These are phyloP conservation scores for Anguilla japonica DNA, from an alignment of 2,113 vertebrate genomes.

Conservation along the genomic window DNA sequence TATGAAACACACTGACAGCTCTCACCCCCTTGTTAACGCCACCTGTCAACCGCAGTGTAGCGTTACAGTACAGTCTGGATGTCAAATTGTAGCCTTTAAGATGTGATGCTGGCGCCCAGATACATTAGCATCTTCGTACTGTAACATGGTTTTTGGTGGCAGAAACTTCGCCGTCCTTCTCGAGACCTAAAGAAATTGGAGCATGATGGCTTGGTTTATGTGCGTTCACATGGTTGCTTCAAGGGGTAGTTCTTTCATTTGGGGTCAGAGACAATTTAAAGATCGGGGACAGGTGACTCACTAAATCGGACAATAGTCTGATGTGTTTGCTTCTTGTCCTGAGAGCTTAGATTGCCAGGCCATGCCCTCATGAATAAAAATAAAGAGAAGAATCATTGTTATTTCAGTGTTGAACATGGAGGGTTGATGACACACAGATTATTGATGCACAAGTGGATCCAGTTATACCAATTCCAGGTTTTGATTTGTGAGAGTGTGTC, in stretches of 20 bases:
- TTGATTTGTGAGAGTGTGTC: neutral
- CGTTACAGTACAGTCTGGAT: neutral
- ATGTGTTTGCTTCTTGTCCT: neutral
- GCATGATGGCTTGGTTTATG: neutral
- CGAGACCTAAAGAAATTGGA: neutral
- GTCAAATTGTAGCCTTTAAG: neutral
- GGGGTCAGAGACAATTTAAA: neutral
- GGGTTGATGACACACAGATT: neutral
- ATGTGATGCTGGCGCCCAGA: neutral
- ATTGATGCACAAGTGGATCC: neutral
- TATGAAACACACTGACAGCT: neutral
- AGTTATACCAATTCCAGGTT: neutral
- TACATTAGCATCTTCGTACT: neutral
- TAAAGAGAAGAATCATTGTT: neutral
- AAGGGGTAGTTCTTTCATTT: neutral
- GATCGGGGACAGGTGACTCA: neutral
- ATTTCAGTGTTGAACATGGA: neutral
- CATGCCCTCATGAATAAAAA: neutral
- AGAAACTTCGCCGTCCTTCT: neutral
- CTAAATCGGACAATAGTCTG: neutral
- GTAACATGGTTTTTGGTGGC: neutral
- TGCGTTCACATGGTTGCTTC: neutral
- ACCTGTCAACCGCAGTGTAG: neutral
- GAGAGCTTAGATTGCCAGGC: neutral
- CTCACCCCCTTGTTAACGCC: neutral